Conservation (phyloP, 2,888 invertebrate species). For the Dynastes hyllus region DNA sequence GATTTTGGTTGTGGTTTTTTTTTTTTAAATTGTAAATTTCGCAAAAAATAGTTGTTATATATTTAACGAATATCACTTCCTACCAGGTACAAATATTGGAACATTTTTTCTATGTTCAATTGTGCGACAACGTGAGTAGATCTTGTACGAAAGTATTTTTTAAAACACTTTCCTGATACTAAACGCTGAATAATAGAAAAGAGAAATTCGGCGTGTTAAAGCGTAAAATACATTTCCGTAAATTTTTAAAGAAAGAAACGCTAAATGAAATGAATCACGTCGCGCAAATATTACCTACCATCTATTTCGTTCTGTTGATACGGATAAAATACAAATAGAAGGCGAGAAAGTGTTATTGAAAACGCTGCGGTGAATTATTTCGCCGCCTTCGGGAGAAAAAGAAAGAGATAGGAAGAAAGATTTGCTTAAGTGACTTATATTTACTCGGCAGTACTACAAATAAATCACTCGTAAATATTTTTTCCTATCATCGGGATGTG, state of each 20-base stretch:
- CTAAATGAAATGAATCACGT: constrained; percentile 26
- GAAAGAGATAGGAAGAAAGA: constrained; percentile 30
- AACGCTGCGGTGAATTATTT: constrained; percentile 15
- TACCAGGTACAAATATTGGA: no score
- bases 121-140: no score
- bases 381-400: constrained; percentile 10
- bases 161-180: not conserved
- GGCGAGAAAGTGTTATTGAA: constrained; percentile 40
- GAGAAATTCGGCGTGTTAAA: constrained; percentile 30
- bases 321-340: constrained; percentile 11
- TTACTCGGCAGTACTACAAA: constrained; percentile 31
- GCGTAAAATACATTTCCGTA: constrained; percentile 36
- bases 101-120: no score
- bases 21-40: no score
- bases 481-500: constrained; percentile 2
- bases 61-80: no score
- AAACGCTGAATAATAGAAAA: constrained; percentile 24
- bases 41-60: no score
- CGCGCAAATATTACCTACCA: constrained; percentile 22
- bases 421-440: constrained; percentile 29
- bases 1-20: no score
- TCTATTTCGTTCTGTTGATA: constrained; percentile 1
- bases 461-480: constrained; percentile 39
- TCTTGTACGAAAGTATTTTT: not conserved
- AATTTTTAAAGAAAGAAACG: constrained; percentile 14